Base-by-base conservation (phyloP, 2,797 vertebrate species). In the Chiloscyllium punctatum region DNA sequence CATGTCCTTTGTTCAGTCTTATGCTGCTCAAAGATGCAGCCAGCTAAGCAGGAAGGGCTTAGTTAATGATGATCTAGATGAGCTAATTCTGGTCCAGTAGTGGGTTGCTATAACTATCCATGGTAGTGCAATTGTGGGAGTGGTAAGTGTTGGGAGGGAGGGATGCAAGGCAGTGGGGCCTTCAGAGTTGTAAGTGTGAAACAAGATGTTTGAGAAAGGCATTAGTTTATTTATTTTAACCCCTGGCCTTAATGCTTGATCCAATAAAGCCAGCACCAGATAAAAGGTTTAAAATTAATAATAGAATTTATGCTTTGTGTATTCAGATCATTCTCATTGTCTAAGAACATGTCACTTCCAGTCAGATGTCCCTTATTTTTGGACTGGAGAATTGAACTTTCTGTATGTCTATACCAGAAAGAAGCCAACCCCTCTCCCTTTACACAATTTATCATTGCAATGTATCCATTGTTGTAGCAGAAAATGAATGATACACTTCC, bases 241-340 rank as follows among this genome's bases (percentile, higher is more conserved):
- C 66, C 13, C n/a, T 25, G 16, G 25, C 16, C 62, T 21, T 11
- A 16, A 48, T 37, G 5, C 21, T 21, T 37, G 3, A 16, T 68
- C 33, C n/a, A 66, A 4, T 57, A 33, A 1, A 91, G 16, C 33
- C 90, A 68, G 66, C 62, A 92, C 90, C n/a, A 23, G 25, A n/a
- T 62, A 69, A 92, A 92, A 91, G 57, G 88, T 68, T n/a, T 42
- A 90, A 92, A 92, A 25, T 42, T 68, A 92, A 66, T 62, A 66
- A 8, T 68, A 68, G 90, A 68, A 68, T 92, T 68, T 0, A 90
- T 2, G 16, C 30, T 66, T 91, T 42, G 8, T 68, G 90, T 42
- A 18, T 11, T 7, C 21, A 27, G 66, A 7, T 42, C 66, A 23
- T 90, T 90, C 30, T 25, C n/a, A 69, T 21, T n/a, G 25, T 92